A percentile compares a stretch with the other conserved stretches of the same genome.
Conservation (phyloP, 2,888 invertebrate species). For the Frankliniella fusca region DNA sequence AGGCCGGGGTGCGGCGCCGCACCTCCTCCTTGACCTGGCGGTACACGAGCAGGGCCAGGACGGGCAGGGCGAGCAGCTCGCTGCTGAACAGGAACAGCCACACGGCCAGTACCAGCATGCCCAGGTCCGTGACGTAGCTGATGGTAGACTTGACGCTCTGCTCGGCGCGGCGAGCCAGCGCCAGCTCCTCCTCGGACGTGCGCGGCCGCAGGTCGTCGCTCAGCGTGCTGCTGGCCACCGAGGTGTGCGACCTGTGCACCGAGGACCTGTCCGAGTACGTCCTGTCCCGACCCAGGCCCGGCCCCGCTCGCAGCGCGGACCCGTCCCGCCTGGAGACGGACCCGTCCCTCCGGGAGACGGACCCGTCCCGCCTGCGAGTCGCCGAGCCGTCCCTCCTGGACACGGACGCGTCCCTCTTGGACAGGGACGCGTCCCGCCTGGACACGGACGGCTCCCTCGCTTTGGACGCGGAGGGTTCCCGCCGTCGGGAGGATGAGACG, state of each 20-base stretch:
- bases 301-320: neutral
- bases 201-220: neutral
- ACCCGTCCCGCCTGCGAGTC: neutral
- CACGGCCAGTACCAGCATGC: constrained; percentile 68
- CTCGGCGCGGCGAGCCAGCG: constrained; percentile 50
- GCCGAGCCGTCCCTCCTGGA: neutral
- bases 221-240: constrained; percentile 21
- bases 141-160: constrained; percentile 64
- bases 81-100: constrained; percentile 79
- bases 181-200: constrained; percentile 48
- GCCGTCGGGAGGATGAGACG: constrained; percentile 4
- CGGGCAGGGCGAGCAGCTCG: constrained; percentile 73
- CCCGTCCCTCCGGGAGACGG: neutral
- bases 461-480: constrained; percentile 6
- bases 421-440: neutral
- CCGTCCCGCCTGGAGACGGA: constrained; percentile 6
- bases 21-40: constrained; percentile 61
- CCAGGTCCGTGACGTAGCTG: constrained; percentile 69
- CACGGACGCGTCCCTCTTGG: neutral
- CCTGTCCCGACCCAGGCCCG: neutral
- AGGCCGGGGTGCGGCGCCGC: constrained; percentile 8
- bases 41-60: constrained; percentile 70
- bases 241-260: constrained; percentile 8
- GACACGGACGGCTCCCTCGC: neutral
- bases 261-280: neutral